Base-by-base conservation (phyloP, 2,113 vertebrate genomes). In the Cettia cetti region DNA sequence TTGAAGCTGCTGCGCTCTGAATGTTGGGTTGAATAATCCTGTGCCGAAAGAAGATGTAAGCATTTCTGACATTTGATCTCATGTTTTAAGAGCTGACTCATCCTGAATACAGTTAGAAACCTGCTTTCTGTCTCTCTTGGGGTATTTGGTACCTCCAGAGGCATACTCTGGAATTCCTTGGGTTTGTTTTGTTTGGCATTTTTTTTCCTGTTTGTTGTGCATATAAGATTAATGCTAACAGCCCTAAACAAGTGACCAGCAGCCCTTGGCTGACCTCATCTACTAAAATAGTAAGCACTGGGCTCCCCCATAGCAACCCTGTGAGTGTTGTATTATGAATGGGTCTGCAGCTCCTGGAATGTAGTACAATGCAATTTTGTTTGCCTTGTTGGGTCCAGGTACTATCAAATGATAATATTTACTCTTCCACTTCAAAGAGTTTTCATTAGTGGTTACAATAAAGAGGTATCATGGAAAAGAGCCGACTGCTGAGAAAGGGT, bases 331-430 rank as follows among this genome's bases (percentile, higher is more conserved):
- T 56, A 53, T 87, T 92, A 84, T 81, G 81, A 89, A 82, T 59
- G 11, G 77, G 40, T 95, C 24, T 72, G 23, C 68, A 72, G 82
- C 90, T 91, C 83, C 89, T 70, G 49, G 94, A 92, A 94, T 40
- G 94, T 88, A 80, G 84, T 91, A 96, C 96, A 97, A 90, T 97
- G 92, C 90, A 24, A 74, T 95, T 91, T 87, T 96, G 61, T 97
- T 97, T 97, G 97, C 94, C 53, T 78, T 78, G 72, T 85, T 96
- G 82, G 72, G 94, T 80, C 90, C 93, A 96, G 97, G 95, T 96
- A 86, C 94, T 98, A 98, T 97, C 97, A 92, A 92, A 93, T 87
- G 95, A 70, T 96, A 98, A 97, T 98, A 98, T 98, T 98, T 98
- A 97, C 98, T 95, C 86, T 97, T 94, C 86, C 71, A 94, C 98